Evolutionary conservation across 1,140 invertebrate genomes (phyloP), one percentile per base, ranked within the genome.

Genomic region (Callitettix versicolor): DNA sequence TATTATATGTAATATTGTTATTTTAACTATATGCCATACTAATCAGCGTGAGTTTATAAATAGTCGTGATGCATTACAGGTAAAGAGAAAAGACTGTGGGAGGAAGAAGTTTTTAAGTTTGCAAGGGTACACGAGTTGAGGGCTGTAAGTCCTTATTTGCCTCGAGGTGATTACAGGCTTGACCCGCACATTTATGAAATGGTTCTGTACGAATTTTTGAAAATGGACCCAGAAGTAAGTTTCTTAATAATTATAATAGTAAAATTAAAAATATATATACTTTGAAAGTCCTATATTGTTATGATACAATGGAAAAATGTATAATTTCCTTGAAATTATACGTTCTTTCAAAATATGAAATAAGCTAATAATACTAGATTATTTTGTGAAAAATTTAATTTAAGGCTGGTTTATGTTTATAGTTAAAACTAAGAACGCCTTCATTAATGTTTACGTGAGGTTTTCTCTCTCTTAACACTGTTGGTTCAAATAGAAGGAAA

Each of bases 81-180:
- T 11, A 83, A 83, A 57, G 85, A 95, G 64, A 91, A 91, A 72
- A 76, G 81, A 34, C 73, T 91, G 15, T 99, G 96, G 96, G 94
- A 98, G 70, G 86, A 87, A 63, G 86, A 95, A 72, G 78, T 98
- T 22, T 84, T 86, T 53, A 91, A 93, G 71, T 99, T 99, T 76
- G 84, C 84, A 9, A 77, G 82, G 62, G 80, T 86, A 3, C 81
- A 88, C 60, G 87, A 95, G 62, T 69, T 98, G 9, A 68, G 69
- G 44, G 80, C 85, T 2, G 80, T 99, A 11, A 90, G 90, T 64
- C 76, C 82, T 0, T 95, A 93, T 70, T 74, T 99, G 42, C 84
- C 85, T 62, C 79, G 76, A 9, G 72, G 79, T 11, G 76, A 86
- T 43, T 77, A 73, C 24, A 81, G 80, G 53, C 74, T 98, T 12